Evolutionary conservation across 2,888 invertebrate genomes (phyloP).

Genomic region (Micoletzkya japonica): DNA sequence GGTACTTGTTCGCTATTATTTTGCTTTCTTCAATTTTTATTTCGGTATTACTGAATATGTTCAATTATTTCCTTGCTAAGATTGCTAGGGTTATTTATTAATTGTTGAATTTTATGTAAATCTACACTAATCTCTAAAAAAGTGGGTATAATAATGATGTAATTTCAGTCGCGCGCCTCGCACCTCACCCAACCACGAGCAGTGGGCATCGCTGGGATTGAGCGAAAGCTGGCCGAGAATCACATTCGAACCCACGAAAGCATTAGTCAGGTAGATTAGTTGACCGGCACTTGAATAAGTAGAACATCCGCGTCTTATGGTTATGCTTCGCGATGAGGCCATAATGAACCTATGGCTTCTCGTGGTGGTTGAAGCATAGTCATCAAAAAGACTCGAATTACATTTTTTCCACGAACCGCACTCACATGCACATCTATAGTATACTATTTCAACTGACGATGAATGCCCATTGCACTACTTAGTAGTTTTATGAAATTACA

Average conservation of each 20-base stretch:
- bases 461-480: too few relatives aligned
- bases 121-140: background rate
- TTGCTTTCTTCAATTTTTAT: background rate
- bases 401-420: too few relatives aligned
- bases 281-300: too few relatives aligned
- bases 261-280: slow-evolving; percentile 77
- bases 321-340: too few relatives aligned
- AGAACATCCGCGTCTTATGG: too few relatives aligned
- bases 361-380: too few relatives aligned
- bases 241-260: slow-evolving; percentile 87
- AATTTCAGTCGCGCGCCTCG: slow-evolving; percentile 44
- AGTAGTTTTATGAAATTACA: too few relatives aligned
- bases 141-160: background rate
- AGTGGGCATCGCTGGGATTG: slow-evolving; percentile 89
- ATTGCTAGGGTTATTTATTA: background rate
- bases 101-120: background rate
- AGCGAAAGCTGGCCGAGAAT: slow-evolving; percentile 85
- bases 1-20: slow-evolving; percentile 28
- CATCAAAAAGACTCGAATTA: too few relatives aligned
- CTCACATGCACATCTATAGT: too few relatives aligned
- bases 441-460: too few relatives aligned
- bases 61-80: background rate
- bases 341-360: too few relatives aligned
- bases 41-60: background rate
- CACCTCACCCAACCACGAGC: slow-evolving; percentile 48